phyloP scores from a whole-genome alignment of 2,888 invertebrate genomes.

The Acanthoscelides obtectus region DNA sequence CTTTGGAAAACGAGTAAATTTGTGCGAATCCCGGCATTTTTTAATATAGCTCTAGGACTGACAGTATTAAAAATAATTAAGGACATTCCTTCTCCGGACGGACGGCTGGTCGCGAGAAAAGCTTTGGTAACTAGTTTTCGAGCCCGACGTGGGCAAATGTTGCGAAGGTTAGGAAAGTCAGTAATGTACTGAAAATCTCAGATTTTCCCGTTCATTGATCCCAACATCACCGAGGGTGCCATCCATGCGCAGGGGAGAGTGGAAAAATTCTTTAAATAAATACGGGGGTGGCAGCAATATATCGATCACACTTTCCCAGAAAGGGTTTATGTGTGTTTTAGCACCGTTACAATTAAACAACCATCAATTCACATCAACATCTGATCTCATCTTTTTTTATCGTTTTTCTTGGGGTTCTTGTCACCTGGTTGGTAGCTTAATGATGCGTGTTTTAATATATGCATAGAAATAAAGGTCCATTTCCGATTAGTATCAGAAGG shows the following conservation, averaged over 20 bases:
- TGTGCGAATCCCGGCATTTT: constrained; percentile 20
- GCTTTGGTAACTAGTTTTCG: neutral
- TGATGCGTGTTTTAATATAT: no score
- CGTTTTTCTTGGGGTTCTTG: no score
- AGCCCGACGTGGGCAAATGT: neutral
- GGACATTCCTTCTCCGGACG: constrained; percentile 21
- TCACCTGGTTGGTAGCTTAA: no score
- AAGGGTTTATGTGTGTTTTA: no score
- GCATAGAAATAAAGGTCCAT: no score
- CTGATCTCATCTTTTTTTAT: no score
- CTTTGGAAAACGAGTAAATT: constrained; percentile 20
- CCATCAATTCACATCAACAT: no score
- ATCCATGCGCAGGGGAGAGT: neutral
- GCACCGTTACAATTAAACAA: no score
- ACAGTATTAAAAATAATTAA: constrained; percentile 13
- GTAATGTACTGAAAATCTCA: neutral
- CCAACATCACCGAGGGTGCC: neutral
- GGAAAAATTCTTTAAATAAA: neutral
- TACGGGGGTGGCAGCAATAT: neutral
- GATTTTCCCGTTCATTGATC: neutral
- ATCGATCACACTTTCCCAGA: neutral
- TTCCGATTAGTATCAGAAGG: no score
- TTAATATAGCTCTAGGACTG: neutral
- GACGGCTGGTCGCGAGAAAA: constrained; percentile 14
- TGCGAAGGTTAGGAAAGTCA: neutral